Percentiles rank a stretch among this genome's conserved stretches.
These are phyloP conservation scores for Ellobium chinense DNA, from an alignment of 2,888 invertebrate genomes.

Conservation along the genomic window DNA sequence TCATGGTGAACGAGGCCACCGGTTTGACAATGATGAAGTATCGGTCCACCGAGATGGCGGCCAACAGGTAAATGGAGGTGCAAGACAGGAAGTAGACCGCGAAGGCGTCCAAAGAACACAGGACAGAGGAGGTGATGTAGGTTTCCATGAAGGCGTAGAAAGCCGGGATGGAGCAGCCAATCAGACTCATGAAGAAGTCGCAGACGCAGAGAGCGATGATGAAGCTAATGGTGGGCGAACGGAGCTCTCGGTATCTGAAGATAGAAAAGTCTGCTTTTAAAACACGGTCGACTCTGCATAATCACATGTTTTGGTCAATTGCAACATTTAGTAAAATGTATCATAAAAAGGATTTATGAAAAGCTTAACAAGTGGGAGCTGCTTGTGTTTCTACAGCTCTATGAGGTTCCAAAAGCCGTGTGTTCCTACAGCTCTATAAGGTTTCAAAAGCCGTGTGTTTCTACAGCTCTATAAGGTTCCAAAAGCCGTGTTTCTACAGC, in stretches of 20 bases:
- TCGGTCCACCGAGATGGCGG: constrained; percentile 66
- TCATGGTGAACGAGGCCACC: constrained; percentile 45
- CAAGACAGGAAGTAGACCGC: constrained; percentile 64
- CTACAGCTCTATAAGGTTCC: too few relatives aligned
- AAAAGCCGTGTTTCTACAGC: too few relatives aligned
- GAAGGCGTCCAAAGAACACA: constrained; percentile 67
- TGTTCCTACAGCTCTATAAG: too few relatives aligned
- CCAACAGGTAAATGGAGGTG: constrained; percentile 63
- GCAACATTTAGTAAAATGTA: too few relatives aligned
- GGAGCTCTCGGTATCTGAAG: constrained; percentile 57
- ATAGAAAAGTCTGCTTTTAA: background rate
- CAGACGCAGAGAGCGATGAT: constrained; percentile 60
- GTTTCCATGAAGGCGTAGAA: constrained; percentile 51
- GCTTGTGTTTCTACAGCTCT: too few relatives aligned
- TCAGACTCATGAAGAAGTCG: constrained; percentile 60
- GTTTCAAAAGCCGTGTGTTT: too few relatives aligned
- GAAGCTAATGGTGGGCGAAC: constrained; percentile 67
- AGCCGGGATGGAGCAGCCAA: constrained; percentile 36
- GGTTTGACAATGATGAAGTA: constrained; percentile 64
- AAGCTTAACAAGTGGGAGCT: too few relatives aligned
- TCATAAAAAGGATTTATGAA: too few relatives aligned
- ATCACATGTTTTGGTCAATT: too few relatives aligned
- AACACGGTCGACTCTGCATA: too few relatives aligned
- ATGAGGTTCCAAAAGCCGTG: too few relatives aligned
- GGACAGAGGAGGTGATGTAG: constrained; percentile 47